Evolutionary conservation across 2,113 vertebrate genomes (phyloP), one percentile per base, ranked within the genome.

Genomic region (Montifringilla adamsi): DNA sequence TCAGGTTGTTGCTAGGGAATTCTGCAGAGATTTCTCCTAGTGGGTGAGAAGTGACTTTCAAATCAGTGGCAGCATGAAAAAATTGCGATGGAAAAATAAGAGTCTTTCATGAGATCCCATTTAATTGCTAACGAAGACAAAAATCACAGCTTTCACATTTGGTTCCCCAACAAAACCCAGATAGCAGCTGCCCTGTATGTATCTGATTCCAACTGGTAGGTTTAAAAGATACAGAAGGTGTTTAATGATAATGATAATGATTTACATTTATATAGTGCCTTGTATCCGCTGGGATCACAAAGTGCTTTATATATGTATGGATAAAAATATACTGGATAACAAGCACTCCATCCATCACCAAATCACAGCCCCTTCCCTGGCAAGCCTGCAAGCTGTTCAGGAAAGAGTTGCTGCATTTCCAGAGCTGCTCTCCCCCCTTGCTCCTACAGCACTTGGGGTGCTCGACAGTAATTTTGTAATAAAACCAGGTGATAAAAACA

Each of bases 401-500:
- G 58, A 46, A 85, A 14, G 85, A 53, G 64, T 2, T 22, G 64
- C 74, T 55, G 69, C 73, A 21, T 41, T 64, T 70, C 81, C 85
- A 74, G 43, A 87, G 26, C 70, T 0, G 1, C 50, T 76, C 78
- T 84, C 53, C 56, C 50, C 90, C 70, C 64, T 64, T 13, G 0
- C n/a, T 64, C 77, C 90, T 50, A 6, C 9, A n/a, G 86, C 39
- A 79, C 62, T 95, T 47, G 60, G 93, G 94, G 89, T 86, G 93
- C 79, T 44, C 13, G 8, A 55, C 6, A 1, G 92, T 84, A 78
- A 93, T 96, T 93, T 50, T 69, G 75, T 79, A 41, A 90, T 97
- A 95, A 96, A 97, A 95, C 63, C 91, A 87, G 93, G 92, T 88
- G 93, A 95, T 97, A 97, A 96, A 97, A 95, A 6, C 94, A 94